Evolutionary conservation across 2,113 vertebrate species (phyloP).

Genomic region (Pristiophorus japonicus): DNA sequence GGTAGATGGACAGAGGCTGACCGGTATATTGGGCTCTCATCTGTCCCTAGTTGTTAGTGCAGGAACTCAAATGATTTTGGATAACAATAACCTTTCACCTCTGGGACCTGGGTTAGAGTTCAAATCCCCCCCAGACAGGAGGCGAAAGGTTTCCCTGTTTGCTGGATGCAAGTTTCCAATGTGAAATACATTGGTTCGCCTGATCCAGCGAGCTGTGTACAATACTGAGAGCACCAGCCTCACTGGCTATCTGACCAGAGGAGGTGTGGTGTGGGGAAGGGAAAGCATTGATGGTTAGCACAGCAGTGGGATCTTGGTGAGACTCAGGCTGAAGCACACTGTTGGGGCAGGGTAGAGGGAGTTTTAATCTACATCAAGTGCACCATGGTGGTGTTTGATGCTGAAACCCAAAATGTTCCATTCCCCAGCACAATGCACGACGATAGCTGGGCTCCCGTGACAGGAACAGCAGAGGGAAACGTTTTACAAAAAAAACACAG

Average conservation of each 20-base stretch:
- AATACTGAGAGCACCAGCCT: not conserved
- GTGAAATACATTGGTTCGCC: not conserved
- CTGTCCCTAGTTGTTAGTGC: not conserved
- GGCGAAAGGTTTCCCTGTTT: not conserved
- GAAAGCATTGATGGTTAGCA: not conserved
- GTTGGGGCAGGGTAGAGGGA: not conserved
- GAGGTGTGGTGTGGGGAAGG: not conserved
- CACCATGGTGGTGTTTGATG: not conserved
- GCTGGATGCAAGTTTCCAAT: not conserved
- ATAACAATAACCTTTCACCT: not conserved
- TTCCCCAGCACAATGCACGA: not conserved
- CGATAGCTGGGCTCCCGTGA: not conserved
- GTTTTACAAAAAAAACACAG: not conserved
- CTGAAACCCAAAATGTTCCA: not conserved
- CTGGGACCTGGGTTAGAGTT: not conserved
- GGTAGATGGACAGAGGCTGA: not conserved
- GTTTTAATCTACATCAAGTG: not conserved
- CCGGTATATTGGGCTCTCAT: not conserved
- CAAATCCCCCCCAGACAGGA: not conserved
- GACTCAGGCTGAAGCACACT: not conserved
- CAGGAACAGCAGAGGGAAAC: not conserved
- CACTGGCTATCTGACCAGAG: not conserved
- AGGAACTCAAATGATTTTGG: not conserved
- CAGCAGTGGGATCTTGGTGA: not conserved
- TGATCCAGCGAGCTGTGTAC: too few species aligned